A percentile compares a stretch with the other conserved stretches of the same genome.
phyloP scores from a whole-genome alignment of 2,888 invertebrate genomes.

The Acleris holmiana region DNA sequence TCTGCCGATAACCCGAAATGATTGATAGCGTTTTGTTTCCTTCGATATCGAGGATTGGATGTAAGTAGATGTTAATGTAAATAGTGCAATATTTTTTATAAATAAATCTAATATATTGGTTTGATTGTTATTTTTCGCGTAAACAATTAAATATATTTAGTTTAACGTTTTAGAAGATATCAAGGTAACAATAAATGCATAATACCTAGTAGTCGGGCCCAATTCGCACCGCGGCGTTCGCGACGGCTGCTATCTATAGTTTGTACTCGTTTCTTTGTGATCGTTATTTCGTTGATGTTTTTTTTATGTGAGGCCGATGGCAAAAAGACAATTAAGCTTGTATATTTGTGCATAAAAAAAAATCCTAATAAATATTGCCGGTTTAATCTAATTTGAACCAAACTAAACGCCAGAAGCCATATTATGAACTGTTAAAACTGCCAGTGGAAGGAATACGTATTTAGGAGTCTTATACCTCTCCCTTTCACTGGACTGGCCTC shows the following conservation, averaged over 20 bases:
- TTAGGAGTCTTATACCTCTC: too few relatives aligned
- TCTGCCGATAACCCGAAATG: constrained; percentile 46
- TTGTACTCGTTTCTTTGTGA: constrained; percentile 28
- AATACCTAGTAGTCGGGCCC: too few relatives aligned
- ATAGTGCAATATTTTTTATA: constrained; percentile 64
- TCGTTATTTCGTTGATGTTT: constrained; percentile 32
- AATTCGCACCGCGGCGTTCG: too few relatives aligned
- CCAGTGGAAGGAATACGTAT: too few relatives aligned
- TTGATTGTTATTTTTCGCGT: background rate
- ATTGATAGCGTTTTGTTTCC: constrained; percentile 32
- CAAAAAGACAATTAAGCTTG: constrained; percentile 25
- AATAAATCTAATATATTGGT: constrained; percentile 1
- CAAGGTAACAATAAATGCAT: too few relatives aligned
- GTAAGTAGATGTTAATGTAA: constrained; percentile 50
- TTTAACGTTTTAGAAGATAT: background rate
- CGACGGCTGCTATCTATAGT: background rate
- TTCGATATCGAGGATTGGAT: constrained; percentile 41
- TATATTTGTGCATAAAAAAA: constrained; percentile 14
- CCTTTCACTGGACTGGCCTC: too few relatives aligned
- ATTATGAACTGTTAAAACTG: too few relatives aligned
- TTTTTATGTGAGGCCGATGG: constrained; percentile 2
- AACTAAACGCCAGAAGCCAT: too few relatives aligned
- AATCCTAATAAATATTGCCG: constrained; percentile 21
- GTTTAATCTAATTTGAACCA: too few relatives aligned
- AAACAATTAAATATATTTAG: background rate